Base-by-base conservation (phyloP, 2,113 vertebrate species). In the Callipepla squamata region DNA sequence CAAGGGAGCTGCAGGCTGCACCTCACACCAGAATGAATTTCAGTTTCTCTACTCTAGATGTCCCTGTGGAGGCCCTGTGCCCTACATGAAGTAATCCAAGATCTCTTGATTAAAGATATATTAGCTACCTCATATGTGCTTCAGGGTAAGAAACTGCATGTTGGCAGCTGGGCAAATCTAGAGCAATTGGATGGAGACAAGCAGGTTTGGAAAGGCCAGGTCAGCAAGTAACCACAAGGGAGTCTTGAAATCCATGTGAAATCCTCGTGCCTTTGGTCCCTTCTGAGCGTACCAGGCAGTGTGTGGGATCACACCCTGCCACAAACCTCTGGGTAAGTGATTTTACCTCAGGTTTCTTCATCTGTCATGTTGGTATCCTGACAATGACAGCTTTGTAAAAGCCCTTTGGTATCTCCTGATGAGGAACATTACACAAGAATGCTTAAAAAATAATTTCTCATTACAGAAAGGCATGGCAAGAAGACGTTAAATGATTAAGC, bases 21-120 rank as follows among this genome's bases (percentile, higher is more conserved):
- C 68, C 36, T 94, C 2, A 0, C 45, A 32, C 28, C 19, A 38
- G 68, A 63, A 75, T 11, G 6, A 63, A 74, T 57, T 80, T 83
- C 61, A 30, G 8, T 63, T 95, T 86, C 51, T 55, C 47, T 80
- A 8, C 57, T 77, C 57, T 14, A 78, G 38, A 70, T 67, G 47
- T 83, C 85, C 82, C 61, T 63, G 16, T 23, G 34, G 85, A 90
- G 38, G 79, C 82, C 32, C 77, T 70, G 40, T 68, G 30, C 45
- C 58, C 38, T 61, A 25, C 2, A 2, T 86, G 85, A 95, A 92
- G 80, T 80, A 94, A 95, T 90, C 87, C 72, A 90, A 63, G 76
- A 63, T 63, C n/a, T 70, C 72, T 30, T 74, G 68, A 96, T 80
- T 83, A 84, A 36, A 92, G 68, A 90, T 38, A 94, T 88, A 93